These are phyloP conservation scores for Trichopria drosophilae DNA, from an alignment of 2,888 invertebrate species.

Conservation along the genomic window DNA sequence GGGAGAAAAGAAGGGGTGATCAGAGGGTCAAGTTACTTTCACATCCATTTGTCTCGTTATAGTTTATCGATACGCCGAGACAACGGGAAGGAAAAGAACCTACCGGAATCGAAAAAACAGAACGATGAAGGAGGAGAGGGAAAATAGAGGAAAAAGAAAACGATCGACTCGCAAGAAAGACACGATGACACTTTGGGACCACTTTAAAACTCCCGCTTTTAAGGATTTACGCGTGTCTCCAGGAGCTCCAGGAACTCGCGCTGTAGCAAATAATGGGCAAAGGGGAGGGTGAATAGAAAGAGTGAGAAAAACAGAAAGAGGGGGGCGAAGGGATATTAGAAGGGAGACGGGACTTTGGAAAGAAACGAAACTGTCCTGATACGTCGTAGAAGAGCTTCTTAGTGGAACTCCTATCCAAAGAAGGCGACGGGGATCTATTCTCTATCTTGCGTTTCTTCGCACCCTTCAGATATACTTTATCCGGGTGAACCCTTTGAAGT, in stretches of 20 bases:
- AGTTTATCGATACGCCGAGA: slow-evolving; percentile 49
- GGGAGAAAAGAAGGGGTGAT: no score
- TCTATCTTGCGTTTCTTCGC: no score
- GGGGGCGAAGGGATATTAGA: no score
- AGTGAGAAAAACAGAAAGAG: no score
- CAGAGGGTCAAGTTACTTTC: slow-evolving; percentile 36
- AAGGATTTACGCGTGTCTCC: background rate
- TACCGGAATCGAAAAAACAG: slow-evolving; percentile 2
- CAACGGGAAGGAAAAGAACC: slow-evolving; percentile 11
- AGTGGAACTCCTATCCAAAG: no score
- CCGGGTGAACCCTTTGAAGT: slow-evolving; percentile 46
- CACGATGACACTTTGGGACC: slow-evolving; percentile 53
- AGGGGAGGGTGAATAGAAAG: no score
- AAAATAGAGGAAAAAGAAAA: slow-evolving; percentile 6
- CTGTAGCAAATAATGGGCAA: no score
- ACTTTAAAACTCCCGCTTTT: slow-evolving; percentile 43
- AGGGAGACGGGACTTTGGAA: no score
- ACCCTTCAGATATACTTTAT: slow-evolving; percentile 38
- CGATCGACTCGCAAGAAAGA: background rate
- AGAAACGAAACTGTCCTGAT: no score
- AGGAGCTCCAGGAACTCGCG: no score
- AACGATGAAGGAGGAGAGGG: slow-evolving; percentile 4
- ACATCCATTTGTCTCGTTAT: slow-evolving; percentile 55
- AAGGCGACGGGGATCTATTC: no score
- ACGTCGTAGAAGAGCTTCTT: no score